Evolutionary conservation across 1,140 invertebrate genomes (phyloP), one percentile per base, ranked within the genome.

Genomic region (Drosophila lacteicornis): DNA sequence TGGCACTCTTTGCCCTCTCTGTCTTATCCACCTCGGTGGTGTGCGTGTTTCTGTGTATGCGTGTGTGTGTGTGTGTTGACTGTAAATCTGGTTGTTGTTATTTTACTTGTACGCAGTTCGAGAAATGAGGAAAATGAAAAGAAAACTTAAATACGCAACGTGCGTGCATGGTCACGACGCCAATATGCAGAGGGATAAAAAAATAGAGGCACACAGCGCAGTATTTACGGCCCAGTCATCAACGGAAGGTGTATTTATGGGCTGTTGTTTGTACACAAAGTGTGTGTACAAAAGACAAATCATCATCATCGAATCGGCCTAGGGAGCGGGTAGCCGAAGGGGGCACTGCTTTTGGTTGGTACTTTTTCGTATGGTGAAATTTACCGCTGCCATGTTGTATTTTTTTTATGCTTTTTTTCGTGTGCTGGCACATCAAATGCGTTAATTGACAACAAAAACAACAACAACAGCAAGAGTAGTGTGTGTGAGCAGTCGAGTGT

Each of bases 381-480:
- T 87, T 53, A 66, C 51, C 82, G 84, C 84, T 88, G 75, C 80
- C 76, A 88, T 83, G 71, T 87, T 87, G 81, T 75, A 50, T 86
- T 70, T 87, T 73, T 50, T 66, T 43, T 53, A 62, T 58, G 58
- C 45, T 78, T 79, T 75, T 75, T 73, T 63, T 86, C 46, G 67
- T 87, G 80, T 75, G 66, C 60, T 71, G 73, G 63, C 82, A 66
- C 62, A 82, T 80, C 67, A 86, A 86, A 86, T 77, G 68, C 77
- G 80, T 84, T 80, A 87, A 87, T 88, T 87, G 80, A 84, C 74
- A 80, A 87, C 65, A 80, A 77, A 58, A 79, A 74, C 62, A 68
- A 76, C 19, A 57, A 50, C 33, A 36, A 36, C 53, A 4, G 13
- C 53, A 2, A 19, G 19, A 19, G 19, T 38, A 15, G 33, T 49